phyloP scores from a whole-genome alignment of 2,888 invertebrate species.

The Nymphalis c-album region DNA sequence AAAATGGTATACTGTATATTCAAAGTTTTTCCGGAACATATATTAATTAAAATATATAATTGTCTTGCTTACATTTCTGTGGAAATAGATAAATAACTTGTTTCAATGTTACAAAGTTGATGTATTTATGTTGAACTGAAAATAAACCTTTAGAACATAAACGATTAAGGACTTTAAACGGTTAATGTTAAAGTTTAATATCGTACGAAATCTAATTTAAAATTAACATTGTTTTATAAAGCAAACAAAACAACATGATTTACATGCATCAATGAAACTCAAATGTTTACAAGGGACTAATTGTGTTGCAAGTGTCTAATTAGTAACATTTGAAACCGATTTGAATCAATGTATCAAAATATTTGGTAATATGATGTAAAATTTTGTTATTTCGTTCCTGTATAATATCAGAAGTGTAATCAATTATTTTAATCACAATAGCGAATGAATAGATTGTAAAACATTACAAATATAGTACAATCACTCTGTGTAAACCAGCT shows the following conservation, averaged over 20 bases:
- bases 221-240: constrained; percentile 7
- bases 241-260: constrained; percentile 5
- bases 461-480: too few relatives aligned
- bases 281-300: constrained; percentile 16
- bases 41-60: too few relatives aligned
- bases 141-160: background rate
- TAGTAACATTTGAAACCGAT: background rate
- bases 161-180: background rate
- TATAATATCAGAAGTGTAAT: background rate
- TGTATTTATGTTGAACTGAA: too few relatives aligned
- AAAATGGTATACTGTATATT: too few relatives aligned
- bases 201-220: background rate
- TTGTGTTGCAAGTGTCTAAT: constrained; percentile 5
- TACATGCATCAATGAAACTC: constrained; percentile 14
- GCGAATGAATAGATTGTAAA: too few relatives aligned
- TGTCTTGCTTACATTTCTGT: too few relatives aligned
- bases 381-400: background rate
- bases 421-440: background rate
- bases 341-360: constrained; percentile 5
- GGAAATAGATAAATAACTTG: too few relatives aligned
- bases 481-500: too few relatives aligned
- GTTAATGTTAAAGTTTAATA: background rate
- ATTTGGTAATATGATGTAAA: background rate
- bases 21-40: too few relatives aligned
- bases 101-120: too few relatives aligned